Evolutionary conservation across 2,113 vertebrate genomes (phyloP).

Genomic region (Probosciger aterrimus): DNA sequence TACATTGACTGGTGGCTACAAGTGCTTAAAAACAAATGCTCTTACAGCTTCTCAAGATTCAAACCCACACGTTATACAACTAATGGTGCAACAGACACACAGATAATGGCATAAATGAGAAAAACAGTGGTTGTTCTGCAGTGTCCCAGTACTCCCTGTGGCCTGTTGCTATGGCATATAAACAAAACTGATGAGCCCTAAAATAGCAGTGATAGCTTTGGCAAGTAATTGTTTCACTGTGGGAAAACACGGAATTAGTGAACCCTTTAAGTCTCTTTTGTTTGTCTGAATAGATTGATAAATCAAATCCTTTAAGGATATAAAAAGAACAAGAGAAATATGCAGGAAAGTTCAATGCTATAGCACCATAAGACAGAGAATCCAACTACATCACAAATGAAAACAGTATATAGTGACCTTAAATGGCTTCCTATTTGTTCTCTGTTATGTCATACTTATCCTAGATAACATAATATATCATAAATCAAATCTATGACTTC

Average conservation of each 20-base stretch:
- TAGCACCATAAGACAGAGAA: not conserved
- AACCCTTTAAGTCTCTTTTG: not conserved
- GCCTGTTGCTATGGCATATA: slow-evolving; percentile 12
- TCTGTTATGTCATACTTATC: not conserved
- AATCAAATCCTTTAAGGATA: not conserved
- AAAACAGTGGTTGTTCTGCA: not conserved
- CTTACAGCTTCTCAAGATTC: not conserved
- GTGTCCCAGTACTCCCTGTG: not conserved
- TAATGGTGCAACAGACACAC: not conserved
- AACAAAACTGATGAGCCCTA: slow-evolving; percentile 8
- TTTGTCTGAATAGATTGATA: not conserved
- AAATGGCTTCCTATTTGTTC: not conserved
- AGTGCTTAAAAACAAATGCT: not conserved
- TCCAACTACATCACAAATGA: not conserved
- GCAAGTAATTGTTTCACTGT: not conserved
- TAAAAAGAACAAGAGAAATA: not conserved
- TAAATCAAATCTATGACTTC: not conserved
- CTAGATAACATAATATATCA: not conserved
- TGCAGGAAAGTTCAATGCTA: not conserved
- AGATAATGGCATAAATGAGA: not conserved
- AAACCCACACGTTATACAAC: not conserved
- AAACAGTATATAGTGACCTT: not conserved
- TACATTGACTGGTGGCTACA: not conserved
- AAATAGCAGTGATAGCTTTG: not conserved
- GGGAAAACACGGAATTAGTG: not conserved